These are phyloP conservation scores for Caenorhabditis sp. DNA, from an alignment of 2,888 invertebrate genomes.

Conservation along the genomic window DNA sequence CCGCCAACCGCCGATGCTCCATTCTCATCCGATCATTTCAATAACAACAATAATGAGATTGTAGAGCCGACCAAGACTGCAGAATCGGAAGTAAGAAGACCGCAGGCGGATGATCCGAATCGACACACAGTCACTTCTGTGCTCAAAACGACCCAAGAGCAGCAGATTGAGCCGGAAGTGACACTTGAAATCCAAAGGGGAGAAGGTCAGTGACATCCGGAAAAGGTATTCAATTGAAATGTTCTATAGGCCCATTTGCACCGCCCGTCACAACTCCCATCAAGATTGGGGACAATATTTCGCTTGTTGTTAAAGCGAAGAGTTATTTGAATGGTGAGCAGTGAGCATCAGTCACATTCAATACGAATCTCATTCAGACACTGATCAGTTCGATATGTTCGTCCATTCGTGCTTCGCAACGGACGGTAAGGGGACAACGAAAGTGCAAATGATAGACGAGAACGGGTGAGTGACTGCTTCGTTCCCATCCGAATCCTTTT, in stretches of 20 bases:
- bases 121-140: slow-evolving; percentile 19
- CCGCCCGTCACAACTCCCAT: slow-evolving; percentile 71
- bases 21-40: slow-evolving; percentile 47
- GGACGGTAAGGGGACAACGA: slow-evolving; percentile 72
- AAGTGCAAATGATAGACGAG: slow-evolving; percentile 74
- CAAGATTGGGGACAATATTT: slow-evolving; percentile 76
- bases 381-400: slow-evolving; percentile 75
- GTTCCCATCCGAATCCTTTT: background rate
- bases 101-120: slow-evolving; percentile 24
- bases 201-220: slow-evolving; percentile 48
- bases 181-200: slow-evolving; percentile 76
- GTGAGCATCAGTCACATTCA: background rate
- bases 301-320: slow-evolving; percentile 73
- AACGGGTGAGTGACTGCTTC: slow-evolving; percentile 74
- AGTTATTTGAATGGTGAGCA: slow-evolving; percentile 57
- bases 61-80: slow-evolving; percentile 6
- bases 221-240: too few relatives aligned
- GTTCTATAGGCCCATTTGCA: slow-evolving; percentile 70
- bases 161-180: slow-evolving; percentile 60
- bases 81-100: background rate
- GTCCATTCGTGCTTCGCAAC: slow-evolving; percentile 78
- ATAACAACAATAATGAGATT: slow-evolving; percentile 31
- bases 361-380: slow-evolving; percentile 57
- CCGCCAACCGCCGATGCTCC: slow-evolving; percentile 52
- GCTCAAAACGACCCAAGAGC: slow-evolving; percentile 61